Conservation (phyloP, 1,140 invertebrate genomes). For the Eurosta solidaginis region DNA sequence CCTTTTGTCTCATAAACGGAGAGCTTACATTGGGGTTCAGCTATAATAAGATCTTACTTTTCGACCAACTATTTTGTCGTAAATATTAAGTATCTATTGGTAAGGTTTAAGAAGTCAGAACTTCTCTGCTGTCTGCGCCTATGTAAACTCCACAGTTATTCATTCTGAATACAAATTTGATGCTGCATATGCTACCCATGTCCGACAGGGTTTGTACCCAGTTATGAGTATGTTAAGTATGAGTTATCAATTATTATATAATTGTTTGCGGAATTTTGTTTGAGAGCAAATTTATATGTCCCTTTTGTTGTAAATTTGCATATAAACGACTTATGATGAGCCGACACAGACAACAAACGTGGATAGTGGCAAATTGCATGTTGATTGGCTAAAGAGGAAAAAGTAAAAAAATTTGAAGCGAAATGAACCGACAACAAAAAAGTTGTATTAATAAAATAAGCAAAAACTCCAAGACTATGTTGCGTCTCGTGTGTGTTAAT, state of each 20-base stretch:
- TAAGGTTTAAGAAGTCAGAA: too few species aligned
- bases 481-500: not conserved
- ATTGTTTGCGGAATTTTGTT: constrained; percentile 3
- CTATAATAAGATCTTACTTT: too few species aligned
- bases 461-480: not conserved
- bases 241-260: constrained; percentile 7
- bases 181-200: too few species aligned
- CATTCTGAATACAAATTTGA: too few species aligned
- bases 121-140: too few species aligned
- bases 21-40: too few species aligned
- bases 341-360: not conserved
- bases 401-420: not conserved
- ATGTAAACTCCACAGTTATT: too few species aligned
- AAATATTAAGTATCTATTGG: too few species aligned
- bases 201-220: too few species aligned
- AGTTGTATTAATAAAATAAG: not conserved
- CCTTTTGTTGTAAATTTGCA: not conserved
- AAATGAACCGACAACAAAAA: not conserved
- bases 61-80: too few species aligned
- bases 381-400: not conserved
- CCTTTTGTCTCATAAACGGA: too few species aligned
- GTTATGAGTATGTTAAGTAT: too few species aligned
- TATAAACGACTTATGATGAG: not conserved
- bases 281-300: not conserved
- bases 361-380: not conserved